phyloP scores from a whole-genome alignment of 1,140 invertebrate species.

The Carcinoscorpius rotundicauda region DNA sequence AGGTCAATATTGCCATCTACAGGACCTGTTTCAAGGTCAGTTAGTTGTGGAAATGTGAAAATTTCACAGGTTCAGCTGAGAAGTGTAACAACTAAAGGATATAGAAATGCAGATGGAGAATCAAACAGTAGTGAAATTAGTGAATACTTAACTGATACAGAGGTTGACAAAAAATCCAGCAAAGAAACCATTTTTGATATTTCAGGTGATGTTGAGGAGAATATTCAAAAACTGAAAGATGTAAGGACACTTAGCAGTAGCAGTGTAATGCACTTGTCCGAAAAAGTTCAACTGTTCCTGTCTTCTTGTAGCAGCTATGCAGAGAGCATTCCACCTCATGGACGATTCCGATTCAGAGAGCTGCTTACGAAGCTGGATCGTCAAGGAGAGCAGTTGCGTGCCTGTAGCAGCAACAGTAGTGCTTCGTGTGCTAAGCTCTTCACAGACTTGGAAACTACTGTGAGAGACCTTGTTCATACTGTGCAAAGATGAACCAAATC shows the following conservation, averaged over 20 bases:
- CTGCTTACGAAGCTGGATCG: slow-evolving; percentile 63
- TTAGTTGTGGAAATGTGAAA: no score
- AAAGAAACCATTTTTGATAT: slow-evolving; percentile 23
- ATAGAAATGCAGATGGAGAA: no score
- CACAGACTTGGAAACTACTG: slow-evolving; percentile 59
- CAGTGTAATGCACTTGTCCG: slow-evolving; percentile 56
- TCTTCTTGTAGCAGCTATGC: slow-evolving; percentile 57
- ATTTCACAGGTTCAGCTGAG: no score
- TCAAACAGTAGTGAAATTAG: no score
- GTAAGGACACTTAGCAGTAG: slow-evolving; percentile 34
- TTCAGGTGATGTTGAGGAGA: slow-evolving; percentile 23
- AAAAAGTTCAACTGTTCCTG: slow-evolving; percentile 61
- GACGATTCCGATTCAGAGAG: slow-evolving; percentile 78
- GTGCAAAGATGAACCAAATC: slow-evolving; percentile 48
- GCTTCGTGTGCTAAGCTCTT: slow-evolving; percentile 43
- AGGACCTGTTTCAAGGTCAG: slow-evolving; percentile 7
- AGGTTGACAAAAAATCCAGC: background rate
- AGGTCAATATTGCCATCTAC: slow-evolving; percentile 3
- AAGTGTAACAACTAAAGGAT: no score
- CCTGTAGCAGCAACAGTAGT: slow-evolving; percentile 42
- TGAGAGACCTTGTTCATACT: slow-evolving; percentile 65
- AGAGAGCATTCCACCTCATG: slow-evolving; percentile 57
- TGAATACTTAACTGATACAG: no score
- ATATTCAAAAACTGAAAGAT: slow-evolving; percentile 15
- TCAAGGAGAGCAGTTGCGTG: slow-evolving; percentile 59